Conservation (phyloP, 1,140 invertebrate genomes). For the Meloidogyne hapla region DNA sequence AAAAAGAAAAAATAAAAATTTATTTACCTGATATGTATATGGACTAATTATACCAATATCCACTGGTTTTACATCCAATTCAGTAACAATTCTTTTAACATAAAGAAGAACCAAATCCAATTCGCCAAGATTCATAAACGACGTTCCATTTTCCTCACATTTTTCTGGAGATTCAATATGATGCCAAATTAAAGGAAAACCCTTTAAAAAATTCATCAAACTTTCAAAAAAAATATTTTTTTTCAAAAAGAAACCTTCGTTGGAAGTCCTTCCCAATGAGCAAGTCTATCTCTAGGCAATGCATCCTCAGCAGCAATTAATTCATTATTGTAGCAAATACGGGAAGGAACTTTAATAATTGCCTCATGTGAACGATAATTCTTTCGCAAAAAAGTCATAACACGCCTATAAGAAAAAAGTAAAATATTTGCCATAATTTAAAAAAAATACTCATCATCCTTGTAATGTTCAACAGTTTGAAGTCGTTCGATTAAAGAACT, state of each 20-base stretch:
- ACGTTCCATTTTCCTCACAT: constrained; percentile 70
- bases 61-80: constrained; percentile 69
- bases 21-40: constrained; percentile 76
- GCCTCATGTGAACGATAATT: constrained; percentile 44
- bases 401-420: constrained; percentile 27
- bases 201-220: constrained; percentile 28
- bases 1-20: neutral
- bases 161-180: constrained; percentile 27
- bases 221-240: neutral
- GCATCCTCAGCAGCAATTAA: constrained; percentile 11
- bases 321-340: constrained; percentile 35
- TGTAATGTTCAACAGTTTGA: constrained; percentile 7
- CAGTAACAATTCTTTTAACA: constrained; percentile 67
- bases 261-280: constrained; percentile 17
- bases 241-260: constrained; percentile 14
- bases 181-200: constrained; percentile 40
- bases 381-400: constrained; percentile 22
- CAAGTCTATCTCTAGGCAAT: neutral
- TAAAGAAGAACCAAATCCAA: constrained; percentile 69
- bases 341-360: constrained; percentile 40
- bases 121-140: constrained; percentile 81
- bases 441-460: constrained; percentile 26
- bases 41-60: constrained; percentile 90
- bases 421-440: neutral
- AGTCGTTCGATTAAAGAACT: constrained; percentile 33